Evolutionary conservation across 2,888 invertebrate species (phyloP), one percentile per base, ranked within the genome.

Genomic region (Aplocera efformata): DNA sequence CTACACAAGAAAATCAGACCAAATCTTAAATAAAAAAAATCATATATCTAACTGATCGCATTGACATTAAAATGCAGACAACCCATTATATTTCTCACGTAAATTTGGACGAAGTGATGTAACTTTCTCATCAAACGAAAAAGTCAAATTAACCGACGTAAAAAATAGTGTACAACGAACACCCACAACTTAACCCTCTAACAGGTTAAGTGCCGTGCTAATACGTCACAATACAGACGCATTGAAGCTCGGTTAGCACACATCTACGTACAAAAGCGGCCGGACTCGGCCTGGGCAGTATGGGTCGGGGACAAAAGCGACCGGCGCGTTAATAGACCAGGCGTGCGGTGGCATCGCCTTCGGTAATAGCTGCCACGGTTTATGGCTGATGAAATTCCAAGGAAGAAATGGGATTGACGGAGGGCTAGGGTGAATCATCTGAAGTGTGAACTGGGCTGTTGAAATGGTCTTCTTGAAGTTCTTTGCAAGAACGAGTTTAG

Each of bases 151-250:
- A 6, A 17, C 22, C 22, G 23, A 33, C 7, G 30, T 23, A 31
- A 40, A 37, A 48, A 42, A 39, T 30, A 40, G 26, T 33, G 22
- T 24, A 42, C 27, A 40, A 37, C 47, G 51, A 47, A 71, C 76
- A 74, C 76, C 77, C 75, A 76, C 68, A 63, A 58, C 58, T 60
- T 43, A 47, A 66, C 64, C 66, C 58, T 76, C 78, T 81, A 83
- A 82, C 73, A 72, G 60, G 58, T 79, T 79, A 76, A 82, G 79
- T 77, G 81, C 73, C 63, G 60, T 70, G 80, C 72, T 82, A 80
- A 81, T 71, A 72, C 56, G 50, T 42, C 45, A 35, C 50, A 48
- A 65, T 71, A 68, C 72, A 67, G 65, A 60, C 57, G 64, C 69
- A 70, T 67, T 66, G 64, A 60, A 58, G 56, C 61, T 65, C 71